Base-by-base conservation (phyloP, 2,113 vertebrate species). In the Dipodomys merriami region DNA sequence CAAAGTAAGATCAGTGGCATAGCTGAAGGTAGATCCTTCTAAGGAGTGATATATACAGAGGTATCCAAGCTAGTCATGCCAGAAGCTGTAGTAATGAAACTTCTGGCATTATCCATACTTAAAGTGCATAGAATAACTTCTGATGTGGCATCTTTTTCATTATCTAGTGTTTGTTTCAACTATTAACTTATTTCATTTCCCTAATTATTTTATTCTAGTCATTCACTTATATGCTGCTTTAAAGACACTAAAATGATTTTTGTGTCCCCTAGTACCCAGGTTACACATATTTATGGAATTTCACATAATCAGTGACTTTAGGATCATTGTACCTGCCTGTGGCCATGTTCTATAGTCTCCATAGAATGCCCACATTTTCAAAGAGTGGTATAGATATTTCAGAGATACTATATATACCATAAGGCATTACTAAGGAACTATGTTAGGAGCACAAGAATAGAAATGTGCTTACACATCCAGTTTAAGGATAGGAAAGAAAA, bases 301-400 rank as follows among this genome's bases (percentile, higher is more conserved):
- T 84, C 83, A 78, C 22, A 90, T 90, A 72, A 86, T 57, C 71
- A 86, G 13, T 94, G 87, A 39, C 0, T 39, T 57, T 29, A 39
- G 68, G 65, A 81, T 35, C 64, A 35, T 80, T 25, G 35, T 35
- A 79, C 39, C 46, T 18, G 88, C 85, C 25, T 77, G 88, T 96
- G 88, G 64, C 62, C 95, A 83, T 95, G 64, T 91, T 46, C 68
- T 86, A 65, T 95, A 85, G 89, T 96, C 96, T 97, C 27, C 94
- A 86, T 22, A 90, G 72, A 94, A 92, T 92, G 96, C 91, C n/a
- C 91, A 69, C 73, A 3, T 90, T 95, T 96, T 96, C 78, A 79
- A 2, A 13, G 35, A 69, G n/a, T 39, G n/a, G 65, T 77, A 0
- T 74, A 72, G 62, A 15, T 69, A 10, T 72, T 85, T 25, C 60